Evolutionary conservation across 2,113 vertebrate genomes (phyloP), one percentile per base, ranked within the genome.

Genomic region (Lathamus discolor): DNA sequence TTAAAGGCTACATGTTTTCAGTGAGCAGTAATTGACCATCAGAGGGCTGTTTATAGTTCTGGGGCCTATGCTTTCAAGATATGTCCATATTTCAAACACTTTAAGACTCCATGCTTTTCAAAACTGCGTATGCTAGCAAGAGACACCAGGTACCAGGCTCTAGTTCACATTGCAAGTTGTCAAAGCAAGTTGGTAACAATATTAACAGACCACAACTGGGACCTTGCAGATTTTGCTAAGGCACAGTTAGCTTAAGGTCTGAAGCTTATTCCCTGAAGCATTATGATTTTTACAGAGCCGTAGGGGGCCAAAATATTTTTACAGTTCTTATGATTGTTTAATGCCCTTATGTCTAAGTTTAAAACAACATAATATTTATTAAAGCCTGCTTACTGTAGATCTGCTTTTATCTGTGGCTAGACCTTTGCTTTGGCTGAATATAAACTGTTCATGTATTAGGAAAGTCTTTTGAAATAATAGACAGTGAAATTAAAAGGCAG

Each of bases 401-500:
- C 24, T 88, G 20, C 17, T 69, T 76, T 92, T 88, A 77, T 23
- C 8, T 13, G 11, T 67, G 15, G 73, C 13, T 49, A 92, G 54
- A 57, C 6, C 24, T 77, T 80, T 69, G 18, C 14, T 83, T 92
- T 83, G 41, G 19, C 28, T 54, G n/a, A 83, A n/a, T 44, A 83
- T 41, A 66, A 88, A 64, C 6, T 41, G 17, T 48, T 69, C 24
- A 49, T 73, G 15, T 52, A 77, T 44, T 52, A 77, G 37, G 24
- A 85, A 79, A 80, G 11, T 5, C 13, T 85, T 62, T 86, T 63
- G 49, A 54, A 90, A 74, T 43, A n/a, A 20, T 37, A 62, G 13
- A 14, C 12, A 51, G 46, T 92, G 33, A 92, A 88, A 88, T 75
- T 43, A 68, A 92, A 95, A 91, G n/a, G 10, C 57, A 73, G 22